phyloP scores from a whole-genome alignment of 2,888 invertebrate genomes.

The Petrolisthes cinctipes region DNA sequence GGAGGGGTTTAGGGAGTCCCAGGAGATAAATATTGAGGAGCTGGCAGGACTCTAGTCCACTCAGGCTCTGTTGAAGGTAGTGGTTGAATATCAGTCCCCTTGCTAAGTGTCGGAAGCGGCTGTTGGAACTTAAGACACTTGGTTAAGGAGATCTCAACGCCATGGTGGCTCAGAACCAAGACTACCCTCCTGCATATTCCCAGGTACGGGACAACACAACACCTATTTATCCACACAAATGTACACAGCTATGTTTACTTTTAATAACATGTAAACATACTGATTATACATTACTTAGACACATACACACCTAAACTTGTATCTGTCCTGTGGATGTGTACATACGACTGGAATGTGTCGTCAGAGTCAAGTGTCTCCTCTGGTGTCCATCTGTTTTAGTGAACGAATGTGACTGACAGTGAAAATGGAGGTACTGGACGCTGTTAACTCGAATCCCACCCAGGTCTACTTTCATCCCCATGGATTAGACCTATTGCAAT shows the following conservation, averaged over 20 bases:
- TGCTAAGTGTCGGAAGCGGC: not conserved
- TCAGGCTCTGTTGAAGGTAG: slow-evolving; percentile 37
- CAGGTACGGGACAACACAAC: slow-evolving; percentile 14
- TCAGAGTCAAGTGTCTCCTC: too few relatives aligned
- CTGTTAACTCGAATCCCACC: too few relatives aligned
- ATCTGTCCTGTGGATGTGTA: too few relatives aligned
- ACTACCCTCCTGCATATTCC: slow-evolving; percentile 4
- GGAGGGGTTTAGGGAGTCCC: not conserved
- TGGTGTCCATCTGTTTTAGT: too few relatives aligned
- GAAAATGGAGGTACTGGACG: too few relatives aligned
- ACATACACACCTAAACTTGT: too few relatives aligned
- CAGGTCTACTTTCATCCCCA: too few relatives aligned
- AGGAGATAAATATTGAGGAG: slow-evolving; percentile 41
- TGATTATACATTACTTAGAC: too few relatives aligned
- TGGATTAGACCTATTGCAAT: too few relatives aligned
- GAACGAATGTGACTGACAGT: too few relatives aligned
- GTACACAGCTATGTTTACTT: slow-evolving; percentile 18
- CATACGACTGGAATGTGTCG: too few relatives aligned
- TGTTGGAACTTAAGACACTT: slow-evolving; percentile 10
- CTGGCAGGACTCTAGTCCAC: slow-evolving; percentile 25
- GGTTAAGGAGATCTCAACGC: slow-evolving; percentile 20
- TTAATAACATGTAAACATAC: not conserved
- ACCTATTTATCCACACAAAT: slow-evolving; percentile 8
- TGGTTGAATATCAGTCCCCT: slow-evolving; percentile 25
- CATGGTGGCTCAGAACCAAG: slow-evolving; percentile 33